Evolutionary conservation across 1,140 invertebrate species (phyloP).

Genomic region (Epicauta chinensis): DNA sequence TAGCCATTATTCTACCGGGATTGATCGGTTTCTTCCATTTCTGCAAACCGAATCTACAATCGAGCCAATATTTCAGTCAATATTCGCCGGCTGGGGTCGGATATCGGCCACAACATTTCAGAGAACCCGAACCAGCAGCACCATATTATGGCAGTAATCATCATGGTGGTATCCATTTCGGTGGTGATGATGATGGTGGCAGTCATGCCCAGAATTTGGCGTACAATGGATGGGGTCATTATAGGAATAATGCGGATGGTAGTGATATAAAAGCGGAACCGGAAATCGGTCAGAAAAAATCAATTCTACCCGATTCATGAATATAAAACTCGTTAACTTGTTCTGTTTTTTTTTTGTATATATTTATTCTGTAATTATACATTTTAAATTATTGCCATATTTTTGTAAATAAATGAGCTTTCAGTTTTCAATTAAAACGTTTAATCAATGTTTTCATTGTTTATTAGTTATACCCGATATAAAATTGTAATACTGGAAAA

Average conservation of each 20-base stretch:
- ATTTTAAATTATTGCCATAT: no score
- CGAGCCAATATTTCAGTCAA: conserved; percentile 40
- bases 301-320: conserved; percentile 41
- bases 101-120: conserved; percentile 48
- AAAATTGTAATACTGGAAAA: no score
- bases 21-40: conserved; percentile 76
- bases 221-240: conserved; percentile 50
- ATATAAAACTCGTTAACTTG: no score
- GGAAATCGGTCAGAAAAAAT: conserved; percentile 31
- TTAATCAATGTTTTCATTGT: no score
- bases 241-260: conserved; percentile 40
- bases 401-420: no score
- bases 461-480: no score
- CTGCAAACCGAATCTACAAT: conserved; percentile 56
- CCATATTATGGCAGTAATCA: conserved; percentile 29
- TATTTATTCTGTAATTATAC: conserved; percentile 4
- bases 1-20: conserved; percentile 67
- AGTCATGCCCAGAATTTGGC: conserved; percentile 61
- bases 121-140: conserved; percentile 32
- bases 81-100: conserved; percentile 58
- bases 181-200: conserved; percentile 51
- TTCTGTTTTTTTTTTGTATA: conserved; percentile 6
- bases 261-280: conserved; percentile 33
- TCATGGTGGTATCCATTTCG: conserved; percentile 52
- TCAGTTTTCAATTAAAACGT: no score